These are phyloP conservation scores for Nycticryphes semicollaris DNA, from an alignment of 2,113 vertebrate species.

Conservation along the genomic window DNA sequence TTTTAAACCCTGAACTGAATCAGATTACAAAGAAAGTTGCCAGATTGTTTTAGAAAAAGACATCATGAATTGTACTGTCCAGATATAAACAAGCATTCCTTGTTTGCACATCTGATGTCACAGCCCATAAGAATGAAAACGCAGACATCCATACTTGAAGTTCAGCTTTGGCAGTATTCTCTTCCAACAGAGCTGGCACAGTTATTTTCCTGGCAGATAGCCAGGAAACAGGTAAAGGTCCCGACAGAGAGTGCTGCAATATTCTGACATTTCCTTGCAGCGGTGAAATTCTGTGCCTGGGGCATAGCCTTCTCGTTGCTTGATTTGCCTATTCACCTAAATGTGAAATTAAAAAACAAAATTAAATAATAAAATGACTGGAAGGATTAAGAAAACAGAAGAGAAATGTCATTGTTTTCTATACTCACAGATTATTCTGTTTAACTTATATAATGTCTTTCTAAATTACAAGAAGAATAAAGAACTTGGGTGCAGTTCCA, in stretches of 20 bases:
- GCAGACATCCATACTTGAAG: background rate
- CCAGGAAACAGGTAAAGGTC: constrained; percentile 95
- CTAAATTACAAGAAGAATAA: background rate
- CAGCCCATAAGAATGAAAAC: background rate
- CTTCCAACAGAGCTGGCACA: background rate
- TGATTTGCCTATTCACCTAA: constrained; percentile 91
- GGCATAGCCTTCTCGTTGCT: constrained; percentile 91
- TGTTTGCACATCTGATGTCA: background rate
- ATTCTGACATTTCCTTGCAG: constrained; percentile 99
- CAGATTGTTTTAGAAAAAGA: background rate
- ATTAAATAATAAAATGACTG: background rate
- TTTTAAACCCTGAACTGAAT: background rate
- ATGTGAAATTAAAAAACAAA: background rate
- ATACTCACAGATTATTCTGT: background rate
- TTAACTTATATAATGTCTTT: background rate
- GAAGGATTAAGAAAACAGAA: background rate
- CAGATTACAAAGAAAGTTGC: background rate
- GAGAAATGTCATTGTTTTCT: background rate
- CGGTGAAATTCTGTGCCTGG: constrained; percentile 93
- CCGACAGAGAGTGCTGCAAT: constrained; percentile 91
- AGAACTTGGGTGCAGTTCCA: background rate
- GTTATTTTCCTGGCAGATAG: constrained; percentile 60
- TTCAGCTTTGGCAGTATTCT: constrained; percentile 8
- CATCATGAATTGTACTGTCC: background rate
- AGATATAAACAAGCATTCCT: background rate